Percentiles rank a stretch among this genome's conserved stretches.
These are phyloP conservation scores for Menidia menidia DNA, from an alignment of 2,797 vertebrate genomes.

Conservation along the genomic window DNA sequence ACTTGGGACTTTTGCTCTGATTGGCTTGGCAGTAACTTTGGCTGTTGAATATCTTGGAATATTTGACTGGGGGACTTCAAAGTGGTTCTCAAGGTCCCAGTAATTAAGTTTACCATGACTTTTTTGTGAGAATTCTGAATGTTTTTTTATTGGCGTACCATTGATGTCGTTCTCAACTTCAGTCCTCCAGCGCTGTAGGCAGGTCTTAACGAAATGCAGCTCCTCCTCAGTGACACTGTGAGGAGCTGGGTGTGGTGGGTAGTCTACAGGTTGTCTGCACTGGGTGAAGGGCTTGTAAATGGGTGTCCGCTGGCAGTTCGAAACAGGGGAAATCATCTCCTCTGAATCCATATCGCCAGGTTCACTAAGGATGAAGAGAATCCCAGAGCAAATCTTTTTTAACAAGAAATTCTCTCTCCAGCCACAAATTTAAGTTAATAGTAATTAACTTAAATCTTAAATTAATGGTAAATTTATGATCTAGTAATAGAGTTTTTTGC, in stretches of 20 bases:
- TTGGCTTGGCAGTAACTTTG: too few relatives aligned
- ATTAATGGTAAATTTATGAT: neutral
- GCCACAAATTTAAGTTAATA: neutral
- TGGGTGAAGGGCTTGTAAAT: slow-evolving; percentile 77
- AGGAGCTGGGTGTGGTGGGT: slow-evolving; percentile 82
- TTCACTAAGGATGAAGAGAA: slow-evolving; percentile 59
- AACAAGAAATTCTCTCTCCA: neutral
- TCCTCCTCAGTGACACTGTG: slow-evolving; percentile 86
- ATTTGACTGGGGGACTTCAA: too few relatives aligned
- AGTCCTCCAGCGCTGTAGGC: slow-evolving; percentile 92
- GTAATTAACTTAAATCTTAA: neutral
- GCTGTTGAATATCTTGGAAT: too few relatives aligned
- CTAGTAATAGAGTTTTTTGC: neutral
- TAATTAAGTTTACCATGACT: neutral
- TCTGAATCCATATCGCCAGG: slow-evolving; percentile 55
- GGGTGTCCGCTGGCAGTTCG: slow-evolving; percentile 65
- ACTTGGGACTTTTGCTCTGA: too few relatives aligned
- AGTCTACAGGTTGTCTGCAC: slow-evolving; percentile 69
- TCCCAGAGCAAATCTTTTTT: neutral
- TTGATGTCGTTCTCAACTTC: slow-evolving; percentile 93
- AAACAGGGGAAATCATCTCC: slow-evolving; percentile 53
- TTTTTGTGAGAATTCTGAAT: neutral
- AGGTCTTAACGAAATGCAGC: slow-evolving; percentile 86
- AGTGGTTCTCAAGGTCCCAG: neutral
- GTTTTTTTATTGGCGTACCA: slow-evolving; percentile 75